These are phyloP conservation scores for Eulemur rubriventer DNA, from an alignment of 2,797 vertebrate genomes.

Conservation along the genomic window DNA sequence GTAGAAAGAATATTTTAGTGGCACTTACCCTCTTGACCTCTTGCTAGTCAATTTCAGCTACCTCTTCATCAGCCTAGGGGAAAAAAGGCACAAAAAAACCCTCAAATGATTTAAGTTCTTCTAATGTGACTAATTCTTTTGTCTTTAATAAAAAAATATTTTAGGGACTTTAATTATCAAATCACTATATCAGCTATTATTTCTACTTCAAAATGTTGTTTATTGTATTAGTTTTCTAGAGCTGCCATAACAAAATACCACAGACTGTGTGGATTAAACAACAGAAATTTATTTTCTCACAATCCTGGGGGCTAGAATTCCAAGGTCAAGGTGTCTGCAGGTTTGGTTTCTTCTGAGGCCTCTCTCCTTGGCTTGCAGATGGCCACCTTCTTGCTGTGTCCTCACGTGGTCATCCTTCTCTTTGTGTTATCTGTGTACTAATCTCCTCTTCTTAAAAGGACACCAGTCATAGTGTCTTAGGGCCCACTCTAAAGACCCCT, in stretches of 20 bases:
- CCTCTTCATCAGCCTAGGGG: not conserved
- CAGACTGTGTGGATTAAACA: not conserved
- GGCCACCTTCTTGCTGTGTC: not conserved
- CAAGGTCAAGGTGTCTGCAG: not conserved
- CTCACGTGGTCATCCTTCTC: not conserved
- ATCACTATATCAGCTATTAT: not conserved
- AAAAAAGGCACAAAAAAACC: not conserved
- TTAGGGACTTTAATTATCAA: not conserved
- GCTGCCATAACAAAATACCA: not conserved
- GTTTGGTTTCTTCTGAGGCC: not conserved
- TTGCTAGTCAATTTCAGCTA: not conserved
- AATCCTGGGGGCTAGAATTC: not conserved
- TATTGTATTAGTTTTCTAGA: not conserved
- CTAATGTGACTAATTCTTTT: not conserved
- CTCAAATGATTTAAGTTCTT: not conserved
- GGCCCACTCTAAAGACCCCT: not conserved
- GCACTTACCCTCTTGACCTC: not conserved
- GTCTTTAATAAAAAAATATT: constrained; percentile 21
- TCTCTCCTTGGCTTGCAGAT: not conserved
- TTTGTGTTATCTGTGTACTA: not conserved
- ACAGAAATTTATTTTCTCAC: not conserved
- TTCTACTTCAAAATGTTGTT: constrained; percentile 10
- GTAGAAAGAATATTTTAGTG: not conserved
- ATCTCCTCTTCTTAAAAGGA: not conserved
- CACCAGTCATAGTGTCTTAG: not conserved